Evolutionary conservation across 35 echinoderm and acorn worm species (phyloP), one percentile per base, ranked within the genome.

Genomic region (Ptychodera flava): DNA sequence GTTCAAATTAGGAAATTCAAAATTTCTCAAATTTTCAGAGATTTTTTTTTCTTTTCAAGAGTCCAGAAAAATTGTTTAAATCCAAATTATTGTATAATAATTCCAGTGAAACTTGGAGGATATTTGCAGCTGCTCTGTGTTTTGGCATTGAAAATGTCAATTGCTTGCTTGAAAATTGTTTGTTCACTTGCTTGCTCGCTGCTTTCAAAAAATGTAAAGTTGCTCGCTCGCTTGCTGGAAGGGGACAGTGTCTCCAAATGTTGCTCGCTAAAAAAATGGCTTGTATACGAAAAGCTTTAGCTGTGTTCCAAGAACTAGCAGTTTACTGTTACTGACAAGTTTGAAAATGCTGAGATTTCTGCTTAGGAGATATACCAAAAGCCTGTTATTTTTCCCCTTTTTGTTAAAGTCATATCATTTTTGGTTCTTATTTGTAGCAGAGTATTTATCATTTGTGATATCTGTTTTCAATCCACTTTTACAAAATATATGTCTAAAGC

Each of bases 31-130:
- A 64, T 64, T 12, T 64, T 64, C 45, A 64, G 45, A 64, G 45
- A 64, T 64, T 64, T 64, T 64, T n/a, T n/a, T n/a, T n/a, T n/a
- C n/a, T n/a, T n/a, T 64, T 64, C 45, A 64, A 64, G 45, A 64
- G 45, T 64, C 45, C 45, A 22, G n/a, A n/a, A 64, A 64, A 64
- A 64, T 64, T 64, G 45, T 64, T 64, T 64, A 64, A 64, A 64
- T 64, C 45, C 45, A 64, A 64, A 64, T 64, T 64, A 64, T 64
- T 64, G 45, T 64, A 64, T 64, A 64, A 64, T 64, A 64, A 64
- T 64, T 64, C 45, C 45, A 64, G 45, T 64, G 45, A 64, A 64
- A 64, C 45, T 64, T 64, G 45, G 45, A 64, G 6, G 45, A 64
- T 12, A 6, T 12, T 64, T 64, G 45, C 45, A 64, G 45, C 45